Evolutionary conservation across 2,797 vertebrate genomes (phyloP).

Genomic region (Adrianichthys oophorus): DNA sequence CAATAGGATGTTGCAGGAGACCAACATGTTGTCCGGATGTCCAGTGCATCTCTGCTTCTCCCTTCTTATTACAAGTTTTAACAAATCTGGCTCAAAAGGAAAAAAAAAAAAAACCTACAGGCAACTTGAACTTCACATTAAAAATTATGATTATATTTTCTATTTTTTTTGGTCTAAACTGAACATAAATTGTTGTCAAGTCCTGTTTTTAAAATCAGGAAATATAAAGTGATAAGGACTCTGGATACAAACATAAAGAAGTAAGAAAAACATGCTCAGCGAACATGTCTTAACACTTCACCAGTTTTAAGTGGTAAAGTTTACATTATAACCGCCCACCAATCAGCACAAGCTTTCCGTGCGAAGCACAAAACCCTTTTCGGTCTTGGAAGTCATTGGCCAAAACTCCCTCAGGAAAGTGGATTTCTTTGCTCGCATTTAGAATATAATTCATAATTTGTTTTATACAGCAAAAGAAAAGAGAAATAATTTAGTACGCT

Average conservation of each 20-base stretch:
- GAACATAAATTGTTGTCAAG: conserved; percentile 76
- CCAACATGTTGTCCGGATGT: conserved; percentile 52
- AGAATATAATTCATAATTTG: conserved; percentile 78
- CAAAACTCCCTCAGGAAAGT: conserved; percentile 65
- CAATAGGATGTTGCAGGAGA: conserved; percentile 48
- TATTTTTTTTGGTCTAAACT: conserved; percentile 93
- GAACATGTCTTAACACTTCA: conserved; percentile 64
- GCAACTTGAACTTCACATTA: conserved; percentile 79
- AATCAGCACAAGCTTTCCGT: conserved; percentile 82
- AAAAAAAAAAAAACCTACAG: conserved; percentile 51
- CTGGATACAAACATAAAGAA: conserved; percentile 65
- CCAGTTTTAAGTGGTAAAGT: conserved; percentile 63
- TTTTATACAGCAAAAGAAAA: conserved; percentile 78
- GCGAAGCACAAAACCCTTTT: conserved; percentile 63
- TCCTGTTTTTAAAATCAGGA: conserved; percentile 74
- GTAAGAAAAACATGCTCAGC: conserved; percentile 53
- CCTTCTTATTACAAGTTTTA: conserved; percentile 75
- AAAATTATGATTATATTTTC: conserved; percentile 74
- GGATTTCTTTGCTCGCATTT: conserved; percentile 72
- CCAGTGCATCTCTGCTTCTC: conserved; percentile 74
- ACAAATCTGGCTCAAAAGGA: conserved; percentile 69
- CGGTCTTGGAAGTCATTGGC: conserved; percentile 71
- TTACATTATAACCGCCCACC: conserved; percentile 77
- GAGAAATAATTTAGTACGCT: conserved; percentile 82
- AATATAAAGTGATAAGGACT: conserved; percentile 81